Evolutionary conservation across 2,113 vertebrate species (phyloP).

Genomic region (Pungitius pungitius): DNA sequence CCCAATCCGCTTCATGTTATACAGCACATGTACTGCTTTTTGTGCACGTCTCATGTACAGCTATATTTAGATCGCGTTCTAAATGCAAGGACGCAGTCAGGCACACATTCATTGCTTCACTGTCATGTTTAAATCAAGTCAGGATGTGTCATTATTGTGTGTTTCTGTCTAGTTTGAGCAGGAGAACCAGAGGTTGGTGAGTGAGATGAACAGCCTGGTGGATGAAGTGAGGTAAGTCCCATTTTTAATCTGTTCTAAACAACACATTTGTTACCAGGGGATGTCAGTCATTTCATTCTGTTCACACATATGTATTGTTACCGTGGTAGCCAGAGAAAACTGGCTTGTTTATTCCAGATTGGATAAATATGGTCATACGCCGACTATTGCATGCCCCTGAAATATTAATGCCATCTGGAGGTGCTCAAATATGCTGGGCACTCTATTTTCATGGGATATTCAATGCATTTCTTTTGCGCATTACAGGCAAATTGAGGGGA

Average conservation of each 20-base stretch:
- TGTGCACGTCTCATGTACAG: background rate
- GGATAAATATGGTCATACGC: background rate
- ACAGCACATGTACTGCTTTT: background rate
- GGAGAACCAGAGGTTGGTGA: conserved; percentile 93
- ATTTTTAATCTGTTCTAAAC: background rate
- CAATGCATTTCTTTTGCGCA: conserved; percentile 23
- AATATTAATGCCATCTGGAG: conserved; percentile 22
- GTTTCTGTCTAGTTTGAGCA: conserved; percentile 90
- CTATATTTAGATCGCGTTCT: background rate
- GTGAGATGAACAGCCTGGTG: conserved; percentile 95
- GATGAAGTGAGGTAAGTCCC: conserved; percentile 92
- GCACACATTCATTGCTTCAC: background rate
- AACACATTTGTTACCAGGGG: background rate
- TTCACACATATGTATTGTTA: conserved; percentile 14
- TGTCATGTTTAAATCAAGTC: background rate
- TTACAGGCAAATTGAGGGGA: conserved; percentile 95
- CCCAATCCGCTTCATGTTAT: background rate
- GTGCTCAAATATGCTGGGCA: conserved; percentile 1
- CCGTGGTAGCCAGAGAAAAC: conserved; percentile 8
- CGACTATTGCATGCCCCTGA: conserved; percentile 16
- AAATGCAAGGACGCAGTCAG: background rate
- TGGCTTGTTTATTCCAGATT: conserved; percentile 20
- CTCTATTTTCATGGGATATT: background rate
- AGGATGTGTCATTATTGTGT: background rate
- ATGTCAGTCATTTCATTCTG: background rate